Conservation (phyloP, 2,888 invertebrate genomes). For the Suillia variegata region DNA sequence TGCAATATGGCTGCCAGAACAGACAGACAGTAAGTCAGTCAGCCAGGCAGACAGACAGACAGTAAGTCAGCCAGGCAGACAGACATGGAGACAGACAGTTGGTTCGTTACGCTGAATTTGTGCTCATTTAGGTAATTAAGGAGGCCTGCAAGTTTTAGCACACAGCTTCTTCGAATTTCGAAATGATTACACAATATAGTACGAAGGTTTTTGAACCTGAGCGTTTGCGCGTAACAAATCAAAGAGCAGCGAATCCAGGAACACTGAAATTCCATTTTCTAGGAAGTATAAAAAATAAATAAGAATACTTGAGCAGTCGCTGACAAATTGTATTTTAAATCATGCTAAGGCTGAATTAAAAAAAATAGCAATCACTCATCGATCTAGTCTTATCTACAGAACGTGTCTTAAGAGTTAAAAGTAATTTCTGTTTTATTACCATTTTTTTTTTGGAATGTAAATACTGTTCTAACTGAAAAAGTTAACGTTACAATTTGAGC, state of each 20-base stretch:
- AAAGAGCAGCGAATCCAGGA: no score
- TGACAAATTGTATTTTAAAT: no score
- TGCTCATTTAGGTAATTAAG: slow-evolving; percentile 9
- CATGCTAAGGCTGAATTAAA: no score
- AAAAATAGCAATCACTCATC: not conserved
- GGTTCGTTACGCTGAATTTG: not conserved
- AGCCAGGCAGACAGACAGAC: not conserved
- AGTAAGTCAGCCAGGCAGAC: not conserved
- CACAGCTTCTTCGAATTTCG: not conserved
- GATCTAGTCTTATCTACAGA: not conserved
- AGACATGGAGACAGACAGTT: no score
- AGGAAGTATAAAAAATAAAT: no score
- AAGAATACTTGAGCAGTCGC: no score
- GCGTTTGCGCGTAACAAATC: no score
- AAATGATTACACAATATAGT: no score
- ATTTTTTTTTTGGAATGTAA: not conserved
- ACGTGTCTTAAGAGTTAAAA: not conserved
- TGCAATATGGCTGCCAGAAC: slow-evolving; percentile 14
- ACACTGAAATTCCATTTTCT: no score
- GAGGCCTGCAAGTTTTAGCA: not conserved
- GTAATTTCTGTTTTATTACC: not conserved
- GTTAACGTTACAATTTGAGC: no score
- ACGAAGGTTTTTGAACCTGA: no score
- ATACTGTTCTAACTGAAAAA: no score
- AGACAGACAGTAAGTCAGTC: not conserved